Base-by-base conservation (phyloP, 2,888 invertebrate genomes). In the Campopleginae sp. region DNA sequence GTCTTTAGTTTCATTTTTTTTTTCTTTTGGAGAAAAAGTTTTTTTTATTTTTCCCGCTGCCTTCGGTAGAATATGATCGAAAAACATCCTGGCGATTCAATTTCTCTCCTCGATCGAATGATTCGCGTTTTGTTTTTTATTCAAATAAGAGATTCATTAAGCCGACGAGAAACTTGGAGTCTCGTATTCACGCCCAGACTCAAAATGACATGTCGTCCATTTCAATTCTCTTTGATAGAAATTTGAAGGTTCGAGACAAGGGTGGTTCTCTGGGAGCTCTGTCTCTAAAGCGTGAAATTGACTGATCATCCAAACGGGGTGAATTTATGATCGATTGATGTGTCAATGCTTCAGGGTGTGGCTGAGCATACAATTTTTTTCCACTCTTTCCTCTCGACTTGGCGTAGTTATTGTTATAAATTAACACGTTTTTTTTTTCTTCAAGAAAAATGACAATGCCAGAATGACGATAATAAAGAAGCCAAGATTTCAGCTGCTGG, bases 321-420 rank as follows among this genome's bases (percentile, higher is more conserved):
- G 72, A 58, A 72, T 72, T 46, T 63, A 68, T 83, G 83, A 79
- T 79, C 78, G 83, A 79, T 74, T 48, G 79, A 79, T 79, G 38
- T 74, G 58, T 72, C 82, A 38, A 46, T 72, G 54, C 51, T 72
- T 38, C 33, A 14, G 83, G 83, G 78, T 75, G 83, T 74, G 79
- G 74, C 19, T 42, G 51, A 79, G 7, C 79, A 74, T 75, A 66
- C 51, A 74, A 74, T 74, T 74, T 33, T 68, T 74, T 51, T 44
- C 44, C 12, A 19, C 10, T 7, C 2, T 38, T 8, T 12, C 14
- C 31, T 65, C 54, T 27, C 46, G 48, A 51, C 66, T 77, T 71
- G 1, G 27, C 58, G 27, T 14, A 10, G 48, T 27, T 31, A 31
- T 58, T 44, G 72, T 74, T 61, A 70, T 61, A 79, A 79, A 79